Evolutionary conservation across 1,140 invertebrate species (phyloP).

Genomic region (Tetramorium alpestre): DNA sequence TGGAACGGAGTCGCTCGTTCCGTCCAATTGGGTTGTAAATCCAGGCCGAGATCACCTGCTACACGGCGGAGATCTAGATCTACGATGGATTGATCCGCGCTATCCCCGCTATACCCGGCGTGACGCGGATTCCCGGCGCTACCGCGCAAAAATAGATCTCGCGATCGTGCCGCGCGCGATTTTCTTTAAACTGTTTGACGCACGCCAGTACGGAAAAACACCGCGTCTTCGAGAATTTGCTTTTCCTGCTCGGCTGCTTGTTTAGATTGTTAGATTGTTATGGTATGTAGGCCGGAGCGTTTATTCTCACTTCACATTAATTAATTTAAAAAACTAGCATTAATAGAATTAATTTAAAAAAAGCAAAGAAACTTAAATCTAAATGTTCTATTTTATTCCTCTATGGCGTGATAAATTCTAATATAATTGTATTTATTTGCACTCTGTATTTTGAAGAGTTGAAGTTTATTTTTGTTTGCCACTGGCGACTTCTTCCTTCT

Average conservation of each 20-base stretch:
- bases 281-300: not conserved
- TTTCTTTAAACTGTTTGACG: not conserved
- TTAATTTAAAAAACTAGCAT: not conserved
- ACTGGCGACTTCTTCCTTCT: not conserved
- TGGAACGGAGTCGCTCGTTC: conserved; percentile 67
- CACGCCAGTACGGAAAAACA: not conserved
- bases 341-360: not conserved
- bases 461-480: not conserved
- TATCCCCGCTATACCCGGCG: not conserved
- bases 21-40: conserved; percentile 67
- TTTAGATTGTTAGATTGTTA: conserved; percentile 3
- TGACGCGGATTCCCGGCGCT: conserved; percentile 1
- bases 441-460: not conserved
- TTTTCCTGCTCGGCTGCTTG: not conserved
- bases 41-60: conserved; percentile 66
- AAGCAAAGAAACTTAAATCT: not conserved
- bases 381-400: not conserved
- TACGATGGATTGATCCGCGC: not conserved
- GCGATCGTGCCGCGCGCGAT: not conserved
- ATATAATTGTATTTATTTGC: not conserved
- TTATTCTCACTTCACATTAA: not conserved
- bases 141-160: conserved; percentile 31
- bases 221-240: not conserved
- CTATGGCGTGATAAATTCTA: not conserved
- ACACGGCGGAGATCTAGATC: not conserved